Base-by-base conservation (phyloP, 2,888 invertebrate species). In the Quadriops clusia region DNA sequence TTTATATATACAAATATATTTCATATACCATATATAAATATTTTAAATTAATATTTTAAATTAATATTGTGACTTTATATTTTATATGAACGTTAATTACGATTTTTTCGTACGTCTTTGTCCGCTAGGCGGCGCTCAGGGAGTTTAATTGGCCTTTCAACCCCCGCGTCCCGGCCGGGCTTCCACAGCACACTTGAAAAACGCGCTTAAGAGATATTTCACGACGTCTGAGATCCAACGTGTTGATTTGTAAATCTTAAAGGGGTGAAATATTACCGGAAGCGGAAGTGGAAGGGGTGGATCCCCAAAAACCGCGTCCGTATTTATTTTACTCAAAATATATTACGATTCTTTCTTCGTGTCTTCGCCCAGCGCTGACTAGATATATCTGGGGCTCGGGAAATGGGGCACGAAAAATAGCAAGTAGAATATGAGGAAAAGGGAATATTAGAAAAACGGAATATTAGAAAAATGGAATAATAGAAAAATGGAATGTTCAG, bases 231-330 rank as follows among this genome's bases (percentile, higher is more conserved):
- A 41, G 41, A 41, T 40, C 40, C 46, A 49, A 53, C 52, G 51
- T 51, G 53, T 52, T 52, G 51, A 50, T 51, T 44, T 50, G 38
- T 37, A 41, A 42, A 43, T 39, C 42, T 45, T 41, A 45, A 49
- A 47, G 46, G 53, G 52, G 49, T 51, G 38, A 53, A 53, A 49
- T 53, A 53, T 51, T 46, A 44, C 51, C 47, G 52, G 53, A 53
- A 53, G 30, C 49, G 52, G 51, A 52, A 46, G 49, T 49, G 36
- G 40, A 40, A 38, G 35, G 44, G 47, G 37, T 32, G 7, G 23
- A 12, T 9, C 8, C 12, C 11, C 12, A 30, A 22, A 24, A 30
- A 30, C 22, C 17, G 24, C 17, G 25, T 28, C 26, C 20, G 14
- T 32, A 29, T 32, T 32, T 33, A 33, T 33, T 33, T 28, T 33